Evolutionary conservation across 2,113 vertebrate species (phyloP).

Genomic region (Leucopsar rothschildi): DNA sequence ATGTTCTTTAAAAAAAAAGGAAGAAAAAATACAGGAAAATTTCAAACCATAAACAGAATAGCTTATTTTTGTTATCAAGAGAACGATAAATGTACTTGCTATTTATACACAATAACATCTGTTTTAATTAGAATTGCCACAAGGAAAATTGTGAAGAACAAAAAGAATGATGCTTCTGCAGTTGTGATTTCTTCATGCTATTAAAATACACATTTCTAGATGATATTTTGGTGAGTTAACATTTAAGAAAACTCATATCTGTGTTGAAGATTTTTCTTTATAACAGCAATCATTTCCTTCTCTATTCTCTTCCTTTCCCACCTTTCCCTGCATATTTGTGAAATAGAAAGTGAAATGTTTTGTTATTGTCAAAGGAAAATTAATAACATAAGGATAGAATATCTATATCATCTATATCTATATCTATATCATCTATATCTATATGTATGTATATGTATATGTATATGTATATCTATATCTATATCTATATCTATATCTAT

Average conservation of each 20-base stretch:
- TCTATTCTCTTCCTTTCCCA: neutral
- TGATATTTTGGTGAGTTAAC: neutral
- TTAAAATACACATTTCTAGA: neutral
- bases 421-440: no score
- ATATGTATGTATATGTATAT: no score
- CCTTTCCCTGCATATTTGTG: fast-evolving
- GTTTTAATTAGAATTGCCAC: neutral
- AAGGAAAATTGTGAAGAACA: neutral
- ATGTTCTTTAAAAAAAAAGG: neutral
- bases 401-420: neutral
- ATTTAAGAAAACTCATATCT: neutral
- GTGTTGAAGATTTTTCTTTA: neutral
- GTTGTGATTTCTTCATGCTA: neutral
- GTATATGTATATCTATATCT: no score
- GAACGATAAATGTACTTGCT: neutral
- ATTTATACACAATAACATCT: neutral
- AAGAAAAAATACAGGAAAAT: neutral
- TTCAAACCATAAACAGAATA: neutral
- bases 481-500: neutral
- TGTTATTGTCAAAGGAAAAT: neutral
- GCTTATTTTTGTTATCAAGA: neutral
- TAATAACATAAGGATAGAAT: neutral
- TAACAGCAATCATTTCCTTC: neutral
- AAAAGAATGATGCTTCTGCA: neutral
- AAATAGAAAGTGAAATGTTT: neutral